phyloP scores from a whole-genome alignment of 2,113 vertebrate genomes.

The Todiramphus chloris region DNA sequence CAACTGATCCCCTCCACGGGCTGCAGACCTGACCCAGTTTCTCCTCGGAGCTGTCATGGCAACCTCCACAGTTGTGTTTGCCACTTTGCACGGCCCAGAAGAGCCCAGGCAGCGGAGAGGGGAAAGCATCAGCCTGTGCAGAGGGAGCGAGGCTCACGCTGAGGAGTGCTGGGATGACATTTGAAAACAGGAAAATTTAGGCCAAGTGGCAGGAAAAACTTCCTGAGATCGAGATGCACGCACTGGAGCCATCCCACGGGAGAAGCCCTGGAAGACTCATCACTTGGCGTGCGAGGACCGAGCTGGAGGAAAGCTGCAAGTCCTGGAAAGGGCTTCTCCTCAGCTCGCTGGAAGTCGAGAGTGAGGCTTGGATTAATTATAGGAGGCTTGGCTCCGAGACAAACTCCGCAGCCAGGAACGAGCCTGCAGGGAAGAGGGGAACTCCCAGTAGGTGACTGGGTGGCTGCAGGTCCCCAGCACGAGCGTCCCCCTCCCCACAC shows the following conservation, averaged over 20 bases:
- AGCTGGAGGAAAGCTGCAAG: constrained; percentile 45
- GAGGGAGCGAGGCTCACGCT: background rate
- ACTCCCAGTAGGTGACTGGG: background rate
- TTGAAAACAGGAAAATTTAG: constrained; percentile 37
- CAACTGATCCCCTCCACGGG: no score
- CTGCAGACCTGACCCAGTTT: no score
- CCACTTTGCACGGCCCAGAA: background rate
- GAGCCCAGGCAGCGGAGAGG: background rate
- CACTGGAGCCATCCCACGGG: background rate
- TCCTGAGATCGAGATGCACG: constrained; percentile 40
- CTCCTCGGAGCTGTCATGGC: no score
- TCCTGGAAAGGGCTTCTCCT: constrained; percentile 44
- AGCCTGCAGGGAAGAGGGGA: background rate
- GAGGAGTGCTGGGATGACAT: constrained; percentile 31
- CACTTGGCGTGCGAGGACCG: background rate
- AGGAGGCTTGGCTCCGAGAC: background rate
- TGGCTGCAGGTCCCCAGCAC: background rate
- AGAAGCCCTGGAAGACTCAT: constrained; percentile 54
- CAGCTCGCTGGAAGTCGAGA: constrained; percentile 2
- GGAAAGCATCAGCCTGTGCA: background rate
- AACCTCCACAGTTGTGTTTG: no score
- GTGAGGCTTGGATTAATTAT: background rate
- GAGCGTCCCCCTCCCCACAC: rapidly evolving
- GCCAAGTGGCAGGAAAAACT: constrained; percentile 25
- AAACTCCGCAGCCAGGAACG: background rate